Base-by-base conservation (phyloP, 1,140 invertebrate genomes). In the Gonioctena quinquepunctata region DNA sequence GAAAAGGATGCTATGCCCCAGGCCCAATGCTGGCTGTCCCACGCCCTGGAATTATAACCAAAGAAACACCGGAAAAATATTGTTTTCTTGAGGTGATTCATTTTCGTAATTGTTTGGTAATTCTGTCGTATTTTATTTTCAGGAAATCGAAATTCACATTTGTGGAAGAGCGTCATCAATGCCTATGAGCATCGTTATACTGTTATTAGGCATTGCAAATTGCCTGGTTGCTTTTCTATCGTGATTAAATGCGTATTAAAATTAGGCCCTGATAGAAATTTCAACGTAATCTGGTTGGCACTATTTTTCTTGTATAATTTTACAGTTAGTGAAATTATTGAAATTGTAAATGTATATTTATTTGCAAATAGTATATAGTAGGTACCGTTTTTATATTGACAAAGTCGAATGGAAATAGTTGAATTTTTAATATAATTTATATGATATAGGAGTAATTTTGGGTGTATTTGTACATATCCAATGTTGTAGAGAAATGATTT, bases 61-160 rank as follows among this genome's bases (percentile, higher is more conserved):
- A n/a, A n/a, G n/a, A n/a, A n/a, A n/a, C n/a, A n/a, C n/a, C n/a
- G n/a, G n/a, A n/a, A n/a, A n/a, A n/a, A n/a, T n/a, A n/a, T n/a
- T n/a, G n/a, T n/a, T n/a, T n/a, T n/a, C n/a, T n/a, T n/a, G n/a
- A n/a, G n/a, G n/a, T n/a, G n/a, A n/a, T n/a, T n/a, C n/a, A n/a
- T n/a, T n/a, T n/a, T n/a, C n/a, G n/a, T n/a, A n/a, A n/a, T n/a
- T n/a, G n/a, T n/a, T n/a, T n/a, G n/a, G n/a, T n/a, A n/a, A n/a
- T n/a, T n/a, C n/a, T n/a, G n/a, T n/a, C n/a, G n/a, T n/a, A n/a
- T n/a, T 75, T 71, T 33, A 62, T 68, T 83, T 84, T 25, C 71
- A 87, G 86, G 91, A 93, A 83, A 89, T 89, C 79, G 90, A 92
- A 80, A 92, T 93, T 70, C 90, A 91, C 76, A 86, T 89, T 68